Evolutionary conservation across 1,140 invertebrate genomes (phyloP).

Genomic region (Diabrotica undecimpunctata): DNA sequence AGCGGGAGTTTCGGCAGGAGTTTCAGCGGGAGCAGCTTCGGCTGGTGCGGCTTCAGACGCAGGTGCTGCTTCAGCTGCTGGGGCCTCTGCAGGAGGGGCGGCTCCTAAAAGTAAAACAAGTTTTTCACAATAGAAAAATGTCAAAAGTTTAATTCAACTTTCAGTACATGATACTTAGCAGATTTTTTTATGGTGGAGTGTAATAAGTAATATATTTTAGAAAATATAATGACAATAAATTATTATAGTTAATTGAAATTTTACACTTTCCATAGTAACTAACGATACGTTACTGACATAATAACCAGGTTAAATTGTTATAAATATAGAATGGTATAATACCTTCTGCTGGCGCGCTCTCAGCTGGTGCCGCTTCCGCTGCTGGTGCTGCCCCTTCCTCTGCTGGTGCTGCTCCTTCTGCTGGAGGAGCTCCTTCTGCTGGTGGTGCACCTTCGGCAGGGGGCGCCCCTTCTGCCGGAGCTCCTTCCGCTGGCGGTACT

Average conservation of each 20-base stretch:
- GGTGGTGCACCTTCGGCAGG: conserved; percentile 38
- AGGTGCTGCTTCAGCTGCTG: conserved; percentile 16
- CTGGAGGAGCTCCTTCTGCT: conserved; percentile 42
- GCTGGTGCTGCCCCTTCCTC: conserved; percentile 38
- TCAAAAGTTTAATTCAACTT: no score
- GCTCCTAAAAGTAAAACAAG: background rate
- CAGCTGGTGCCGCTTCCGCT: conserved; percentile 42
- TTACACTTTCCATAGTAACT: no score
- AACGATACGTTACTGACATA: no score
- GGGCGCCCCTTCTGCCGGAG: conserved; percentile 35
- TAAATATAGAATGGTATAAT: background rate
- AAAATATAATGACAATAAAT: no score
- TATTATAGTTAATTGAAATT: no score
- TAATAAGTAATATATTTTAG: no score
- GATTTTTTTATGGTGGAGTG: no score
- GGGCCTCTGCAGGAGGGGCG: conserved; percentile 10
- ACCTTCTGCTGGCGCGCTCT: conserved; percentile 40
- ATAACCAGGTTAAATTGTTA: no score
- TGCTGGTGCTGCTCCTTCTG: conserved; percentile 39
- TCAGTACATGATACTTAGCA: no score
- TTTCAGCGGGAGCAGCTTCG: conserved; percentile 28
- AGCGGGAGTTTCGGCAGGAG: conserved; percentile 19
- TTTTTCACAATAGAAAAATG: no score
- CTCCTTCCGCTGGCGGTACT: conserved; percentile 40
- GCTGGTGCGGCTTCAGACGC: conserved; percentile 28